A percentile compares a stretch with the other conserved stretches of the same genome.
phyloP scores from a whole-genome alignment of 2,888 invertebrate species.

The Machimus rusticus region DNA sequence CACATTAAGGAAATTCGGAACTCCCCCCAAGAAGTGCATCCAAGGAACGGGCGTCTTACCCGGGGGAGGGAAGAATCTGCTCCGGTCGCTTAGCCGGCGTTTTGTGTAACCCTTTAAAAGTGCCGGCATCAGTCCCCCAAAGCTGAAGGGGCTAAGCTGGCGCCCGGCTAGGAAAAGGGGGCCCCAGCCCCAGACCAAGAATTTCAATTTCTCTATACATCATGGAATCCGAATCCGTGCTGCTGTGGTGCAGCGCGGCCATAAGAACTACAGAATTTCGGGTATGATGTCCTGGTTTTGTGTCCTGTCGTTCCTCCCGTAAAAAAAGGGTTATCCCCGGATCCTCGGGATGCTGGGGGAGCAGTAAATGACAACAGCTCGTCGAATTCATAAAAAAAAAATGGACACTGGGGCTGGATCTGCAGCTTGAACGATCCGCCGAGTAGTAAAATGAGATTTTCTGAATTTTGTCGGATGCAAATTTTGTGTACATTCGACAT shows the following conservation, averaged over 20 bases:
- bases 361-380: not conserved
- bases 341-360: not conserved
- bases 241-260: not conserved
- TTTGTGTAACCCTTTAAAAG: not conserved
- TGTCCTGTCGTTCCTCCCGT: not conserved
- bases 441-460: conserved; percentile 28
- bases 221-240: not conserved
- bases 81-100: not conserved
- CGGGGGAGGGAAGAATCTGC: not conserved
- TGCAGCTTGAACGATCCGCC: conserved; percentile 1
- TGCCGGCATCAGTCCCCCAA: not conserved
- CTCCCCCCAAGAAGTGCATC: not conserved
- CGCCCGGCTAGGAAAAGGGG: not conserved
- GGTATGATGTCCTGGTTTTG: conserved; percentile 3
- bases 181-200: not conserved
- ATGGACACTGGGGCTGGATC: not conserved
- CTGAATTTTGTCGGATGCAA: conserved; percentile 25
- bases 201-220: conserved; percentile 10
- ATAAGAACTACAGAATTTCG: not conserved
- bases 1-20: not conserved
- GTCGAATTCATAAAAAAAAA: not conserved
- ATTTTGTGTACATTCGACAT: conserved; percentile 14
- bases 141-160: not conserved
- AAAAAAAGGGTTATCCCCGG: not conserved
- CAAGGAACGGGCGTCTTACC: not conserved